Base-by-base conservation (phyloP, 2,888 invertebrate species). In the Xylota sylvarum region DNA sequence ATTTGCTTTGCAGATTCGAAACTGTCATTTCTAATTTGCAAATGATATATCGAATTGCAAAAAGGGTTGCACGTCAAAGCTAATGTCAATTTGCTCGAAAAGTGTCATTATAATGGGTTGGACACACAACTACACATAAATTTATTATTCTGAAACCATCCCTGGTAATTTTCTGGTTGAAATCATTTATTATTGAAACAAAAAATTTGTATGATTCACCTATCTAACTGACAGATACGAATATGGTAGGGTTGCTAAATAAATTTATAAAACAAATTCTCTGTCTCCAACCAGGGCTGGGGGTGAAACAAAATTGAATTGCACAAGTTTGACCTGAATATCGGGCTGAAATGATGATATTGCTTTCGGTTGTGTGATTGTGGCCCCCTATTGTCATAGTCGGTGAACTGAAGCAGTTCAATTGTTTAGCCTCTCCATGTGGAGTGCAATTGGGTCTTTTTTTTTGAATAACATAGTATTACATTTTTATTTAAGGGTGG, bases 251-350 rank as follows among this genome's bases (percentile, higher is more conserved):
- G 12, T 12, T 50, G 19, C 65, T 50, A 35, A 35, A 23, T 48
- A 50, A 35, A 50, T 27, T 23, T 23, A 19, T 35, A 35, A 30
- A 48, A n/a, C 5, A 14, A 17, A 17, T 19, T 35, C 10, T 32
- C 50, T 14, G 55, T 17, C 4, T 5, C 4, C 5, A 1, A n/a
- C 0, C 7, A 23, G 35, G 9, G 37, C 3, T 5, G 23, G 55
- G 30, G 19, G 70, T 37, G 14, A 5, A 40, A 14, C 19, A 43
- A 40, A 65, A 67, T 56, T 35, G 50, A 50, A 83, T 79, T 78
- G 78, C 79, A 43, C n/a, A 52, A 79, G 83, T 80, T 80, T 80
- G 80, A 74, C 80, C 70, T 80, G 64, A 30, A 85, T 80, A 65
- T 58, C 56, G 35, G 69, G 40, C 67, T 80, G 64, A 72, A 55